Percentiles rank a stretch among this genome's conserved stretches.
Conservation (phyloP, 2,113 vertebrate genomes). For the Xerus inauris region DNA sequence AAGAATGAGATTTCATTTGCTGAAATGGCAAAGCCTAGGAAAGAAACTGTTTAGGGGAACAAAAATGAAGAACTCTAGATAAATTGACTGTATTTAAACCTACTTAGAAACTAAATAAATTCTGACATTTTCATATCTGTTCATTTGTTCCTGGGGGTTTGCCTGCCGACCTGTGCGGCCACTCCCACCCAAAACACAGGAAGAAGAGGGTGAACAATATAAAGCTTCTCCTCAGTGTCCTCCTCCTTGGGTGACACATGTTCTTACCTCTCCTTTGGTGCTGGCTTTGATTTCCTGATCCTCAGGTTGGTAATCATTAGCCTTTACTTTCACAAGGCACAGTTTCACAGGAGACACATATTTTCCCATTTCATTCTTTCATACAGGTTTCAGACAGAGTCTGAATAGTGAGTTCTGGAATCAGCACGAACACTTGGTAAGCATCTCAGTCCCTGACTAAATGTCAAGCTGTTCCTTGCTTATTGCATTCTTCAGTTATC, state of each 20-base stretch:
- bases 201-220: background rate
- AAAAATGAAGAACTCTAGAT: background rate
- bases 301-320: background rate
- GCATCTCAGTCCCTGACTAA: conserved; percentile 16
- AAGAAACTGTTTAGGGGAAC: background rate
- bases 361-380: background rate
- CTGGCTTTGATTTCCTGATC: conserved; percentile 22
- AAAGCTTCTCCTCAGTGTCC: background rate
- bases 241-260: background rate
- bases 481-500: conserved; percentile 4
- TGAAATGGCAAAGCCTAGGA: background rate
- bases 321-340: background rate
- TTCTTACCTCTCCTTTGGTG: background rate
- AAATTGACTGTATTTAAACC: background rate
- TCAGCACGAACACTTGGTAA: background rate
- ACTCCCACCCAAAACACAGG: too few relatives aligned
- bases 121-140: background rate
- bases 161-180: background rate
- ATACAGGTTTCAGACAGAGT: background rate
- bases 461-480: background rate
- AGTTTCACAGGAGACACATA: background rate
- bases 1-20: background rate
- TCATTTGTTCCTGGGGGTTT: background rate
- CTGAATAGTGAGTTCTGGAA: conserved; percentile 17
- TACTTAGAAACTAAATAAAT: background rate